phyloP scores from a whole-genome alignment of 64 coral and sea anemone species.

The Pocillopora verrucosa region DNA sequence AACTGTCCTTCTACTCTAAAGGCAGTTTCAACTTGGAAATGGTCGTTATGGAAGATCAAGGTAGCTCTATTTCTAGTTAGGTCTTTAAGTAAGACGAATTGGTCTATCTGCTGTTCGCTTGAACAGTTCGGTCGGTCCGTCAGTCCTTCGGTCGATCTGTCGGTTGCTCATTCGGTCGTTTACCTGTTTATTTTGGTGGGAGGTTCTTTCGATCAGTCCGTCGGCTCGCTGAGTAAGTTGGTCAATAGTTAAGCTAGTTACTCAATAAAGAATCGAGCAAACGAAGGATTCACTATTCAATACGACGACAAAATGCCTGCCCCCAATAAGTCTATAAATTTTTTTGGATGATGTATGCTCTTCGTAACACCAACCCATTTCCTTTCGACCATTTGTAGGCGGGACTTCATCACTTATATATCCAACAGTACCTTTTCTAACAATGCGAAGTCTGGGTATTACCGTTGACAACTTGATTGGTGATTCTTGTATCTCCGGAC shows the following conservation, averaged over 20 bases:
- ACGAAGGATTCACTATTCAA: too few species aligned
- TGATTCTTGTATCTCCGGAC: background rate
- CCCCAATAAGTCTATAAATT: too few species aligned
- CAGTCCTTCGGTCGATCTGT: too few species aligned
- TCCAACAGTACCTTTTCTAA: background rate
- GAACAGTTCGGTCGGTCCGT: background rate
- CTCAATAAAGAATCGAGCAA: too few species aligned
- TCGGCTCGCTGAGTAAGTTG: too few species aligned
- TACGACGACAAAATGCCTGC: too few species aligned
- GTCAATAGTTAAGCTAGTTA: too few species aligned
- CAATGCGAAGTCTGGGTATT: slow-evolving; percentile 1
- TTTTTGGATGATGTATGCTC: too few species aligned
- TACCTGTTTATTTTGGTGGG: background rate
- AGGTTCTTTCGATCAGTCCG: too few species aligned
- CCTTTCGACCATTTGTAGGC: too few species aligned
- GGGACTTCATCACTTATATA: background rate
- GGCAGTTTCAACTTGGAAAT: slow-evolving; percentile 11
- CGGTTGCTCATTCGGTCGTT: background rate
- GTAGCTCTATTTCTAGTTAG: background rate
- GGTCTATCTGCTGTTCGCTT: background rate
- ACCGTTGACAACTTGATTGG: background rate
- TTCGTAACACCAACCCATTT: too few species aligned
- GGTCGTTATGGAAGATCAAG: background rate
- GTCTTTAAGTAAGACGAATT: background rate
- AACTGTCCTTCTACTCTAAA: slow-evolving; percentile 5